A percentile compares a stretch with the other conserved stretches of the same genome.
These are phyloP conservation scores for Synergus umbraculus DNA, from an alignment of 2,888 invertebrate species.

Conservation along the genomic window DNA sequence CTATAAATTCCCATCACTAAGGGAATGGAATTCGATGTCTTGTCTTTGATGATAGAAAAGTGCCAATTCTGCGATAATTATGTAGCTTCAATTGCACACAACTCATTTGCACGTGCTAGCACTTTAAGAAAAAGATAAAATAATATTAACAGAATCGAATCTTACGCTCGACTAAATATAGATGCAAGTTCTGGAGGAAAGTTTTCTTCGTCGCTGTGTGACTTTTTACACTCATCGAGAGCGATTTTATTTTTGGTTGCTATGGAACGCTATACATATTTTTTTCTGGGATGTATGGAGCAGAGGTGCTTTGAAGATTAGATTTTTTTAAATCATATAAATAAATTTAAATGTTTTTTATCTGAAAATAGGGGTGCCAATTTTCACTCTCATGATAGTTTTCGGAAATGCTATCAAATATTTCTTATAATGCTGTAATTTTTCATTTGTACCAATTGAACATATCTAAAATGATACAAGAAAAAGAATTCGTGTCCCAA, in stretches of 20 bases:
- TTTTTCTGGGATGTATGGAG: background rate
- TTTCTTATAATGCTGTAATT: background rate
- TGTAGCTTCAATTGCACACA: background rate
- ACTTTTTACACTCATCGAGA: constrained; percentile 2
- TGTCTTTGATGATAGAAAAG: background rate
- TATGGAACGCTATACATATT: background rate
- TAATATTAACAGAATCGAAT: background rate
- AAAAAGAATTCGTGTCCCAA: background rate
- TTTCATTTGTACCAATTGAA: background rate
- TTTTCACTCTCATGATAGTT: background rate
- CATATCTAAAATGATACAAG: background rate
- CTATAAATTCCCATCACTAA: background rate
- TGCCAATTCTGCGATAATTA: background rate
- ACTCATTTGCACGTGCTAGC: background rate
- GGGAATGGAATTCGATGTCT: background rate
- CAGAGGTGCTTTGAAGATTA: background rate
- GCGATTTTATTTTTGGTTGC: constrained; percentile 29
- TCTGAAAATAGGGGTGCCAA: background rate
- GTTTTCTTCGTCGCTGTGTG: background rate
- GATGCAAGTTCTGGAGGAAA: background rate
- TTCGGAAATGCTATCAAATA: background rate
- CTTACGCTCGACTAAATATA: constrained; percentile 17
- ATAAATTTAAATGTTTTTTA: background rate
- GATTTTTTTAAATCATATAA: background rate
- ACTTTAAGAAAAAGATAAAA: background rate